A percentile compares a stretch with the other conserved stretches of the same genome.
phyloP scores from a whole-genome alignment of 2,888 invertebrate species.

The Drosophila recens region DNA sequence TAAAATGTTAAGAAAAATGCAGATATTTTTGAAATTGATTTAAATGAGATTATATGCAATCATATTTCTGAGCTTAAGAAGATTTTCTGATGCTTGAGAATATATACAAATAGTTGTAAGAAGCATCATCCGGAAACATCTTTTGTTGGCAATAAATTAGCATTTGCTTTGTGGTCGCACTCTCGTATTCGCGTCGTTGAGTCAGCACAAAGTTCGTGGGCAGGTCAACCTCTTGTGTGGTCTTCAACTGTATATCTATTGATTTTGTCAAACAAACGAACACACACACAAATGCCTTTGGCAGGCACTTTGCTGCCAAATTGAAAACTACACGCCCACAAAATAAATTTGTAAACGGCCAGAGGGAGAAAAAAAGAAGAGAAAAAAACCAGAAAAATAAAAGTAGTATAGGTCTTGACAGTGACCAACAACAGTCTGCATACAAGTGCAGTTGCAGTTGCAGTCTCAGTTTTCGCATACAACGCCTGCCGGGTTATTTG shows the following conservation, averaged over 20 bases:
- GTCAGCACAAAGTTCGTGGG: conserved; percentile 31
- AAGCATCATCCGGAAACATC: not conserved
- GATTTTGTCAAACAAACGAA: conserved; percentile 58
- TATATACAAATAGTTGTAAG: not conserved
- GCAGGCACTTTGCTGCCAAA: conserved; percentile 68
- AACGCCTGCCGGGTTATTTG: conserved; percentile 64
- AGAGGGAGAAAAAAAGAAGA: conserved; percentile 9
- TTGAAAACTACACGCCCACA: conserved; percentile 78
- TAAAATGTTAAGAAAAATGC: no score
- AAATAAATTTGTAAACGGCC: conserved; percentile 67
- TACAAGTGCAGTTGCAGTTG: conserved; percentile 23
- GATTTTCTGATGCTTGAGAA: not conserved
- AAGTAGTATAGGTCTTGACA: conserved; percentile 47
- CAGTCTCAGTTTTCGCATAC: conserved; percentile 18
- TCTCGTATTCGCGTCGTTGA: conserved; percentile 22
- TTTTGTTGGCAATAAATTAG: conserved; percentile 30
- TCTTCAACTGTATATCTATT: conserved; percentile 70
- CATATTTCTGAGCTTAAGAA: not conserved
- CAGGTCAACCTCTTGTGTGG: conserved; percentile 45
- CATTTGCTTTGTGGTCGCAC: conserved; percentile 24
- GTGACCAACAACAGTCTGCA: conserved; percentile 64
- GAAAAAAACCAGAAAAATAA: conserved; percentile 16
- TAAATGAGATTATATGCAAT: not conserved
- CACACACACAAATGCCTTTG: conserved; percentile 36
- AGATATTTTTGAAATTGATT: not conserved